Base-by-base conservation (phyloP, 2,113 vertebrate species). In the Rhabdornis inornatus region DNA sequence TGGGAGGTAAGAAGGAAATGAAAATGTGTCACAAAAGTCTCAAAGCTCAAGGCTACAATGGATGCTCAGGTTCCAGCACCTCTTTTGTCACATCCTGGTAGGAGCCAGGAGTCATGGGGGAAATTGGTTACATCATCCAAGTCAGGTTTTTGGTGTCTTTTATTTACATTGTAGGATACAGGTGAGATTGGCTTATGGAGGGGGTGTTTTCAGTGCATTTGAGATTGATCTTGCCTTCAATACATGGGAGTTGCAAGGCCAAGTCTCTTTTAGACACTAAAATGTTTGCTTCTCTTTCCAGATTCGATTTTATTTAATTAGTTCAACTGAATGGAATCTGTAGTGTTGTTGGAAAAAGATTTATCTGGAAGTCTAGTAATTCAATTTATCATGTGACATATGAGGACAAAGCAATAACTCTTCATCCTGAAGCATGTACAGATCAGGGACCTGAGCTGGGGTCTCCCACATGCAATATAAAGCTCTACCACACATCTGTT, bases 11-110 rank as follows among this genome's bases (percentile, higher is more conserved):
- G 33, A 27, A 78, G 45, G n/a, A 77, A 94, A 65, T 76, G 24
- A n/a, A 30, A 78, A 23, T 6, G 4, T 35, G 42, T 79, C 61
- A n/a, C 15, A 64, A 60, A 50, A 61, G 75, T 47, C 23, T 35
- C 42, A 50, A 44, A 75, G 8, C 15, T 76, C 21, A 44, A 69
- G 75, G 23, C 68, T 89, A 28, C 19, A 50, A 6, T 55, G 21
- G 30, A 16, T 0, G 0, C 20, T 71, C 5, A 25, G 18, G 10
- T 89, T 81, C 45, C 22, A 87, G 45, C 0, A 0, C 13, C 7
- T 80, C 22, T 64, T 88, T 66, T 83, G 45, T 53, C 15, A 31
- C n/a, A 33, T 83, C 10, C 19, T 60, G 9, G 23, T 57, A 30
- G 30, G 19, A 83, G 8, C 45, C 7, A 11, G 33, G 45, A 64